phyloP scores from a whole-genome alignment of 2,888 invertebrate species.

The Gari tellinella region DNA sequence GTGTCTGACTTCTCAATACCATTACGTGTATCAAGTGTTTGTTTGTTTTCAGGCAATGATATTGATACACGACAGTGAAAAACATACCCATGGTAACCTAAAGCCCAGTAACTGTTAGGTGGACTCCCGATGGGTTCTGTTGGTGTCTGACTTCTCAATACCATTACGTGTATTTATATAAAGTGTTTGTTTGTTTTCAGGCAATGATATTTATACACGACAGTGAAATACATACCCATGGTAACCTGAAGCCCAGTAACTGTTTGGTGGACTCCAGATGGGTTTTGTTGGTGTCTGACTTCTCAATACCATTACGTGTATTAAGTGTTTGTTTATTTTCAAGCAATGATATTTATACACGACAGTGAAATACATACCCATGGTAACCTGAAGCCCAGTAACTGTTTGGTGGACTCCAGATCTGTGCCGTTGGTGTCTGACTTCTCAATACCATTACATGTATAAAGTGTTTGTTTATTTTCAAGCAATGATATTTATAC shows the following conservation, averaged over 20 bases:
- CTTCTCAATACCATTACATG: no score
- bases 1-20: conserved; percentile 81
- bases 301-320: no score
- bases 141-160: conserved; percentile 81
- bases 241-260: conserved; percentile 79
- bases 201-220: conserved; percentile 82
- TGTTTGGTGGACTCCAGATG: conserved; percentile 82
- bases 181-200: no score
- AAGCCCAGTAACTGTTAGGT: conserved; percentile 80
- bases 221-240: conserved; percentile 78
- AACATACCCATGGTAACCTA: conserved; percentile 79
- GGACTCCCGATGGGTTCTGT: conserved; percentile 81
- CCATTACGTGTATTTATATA: no score
- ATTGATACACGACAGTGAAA: conserved; percentile 80
- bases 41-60: conserved; percentile 83
- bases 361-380: conserved; percentile 78
- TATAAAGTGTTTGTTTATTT: no score
- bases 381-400: conserved; percentile 80
- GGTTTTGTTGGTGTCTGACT: conserved; percentile 81
- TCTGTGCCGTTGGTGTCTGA: conserved; percentile 81
- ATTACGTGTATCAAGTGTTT: no score
- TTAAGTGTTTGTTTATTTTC: no score
- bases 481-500: conserved; percentile 82
- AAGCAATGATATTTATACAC: conserved; percentile 82
- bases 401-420: conserved; percentile 81